Base-by-base conservation (phyloP, 2,888 invertebrate genomes). In the Sinohyriopsis cumingii region DNA sequence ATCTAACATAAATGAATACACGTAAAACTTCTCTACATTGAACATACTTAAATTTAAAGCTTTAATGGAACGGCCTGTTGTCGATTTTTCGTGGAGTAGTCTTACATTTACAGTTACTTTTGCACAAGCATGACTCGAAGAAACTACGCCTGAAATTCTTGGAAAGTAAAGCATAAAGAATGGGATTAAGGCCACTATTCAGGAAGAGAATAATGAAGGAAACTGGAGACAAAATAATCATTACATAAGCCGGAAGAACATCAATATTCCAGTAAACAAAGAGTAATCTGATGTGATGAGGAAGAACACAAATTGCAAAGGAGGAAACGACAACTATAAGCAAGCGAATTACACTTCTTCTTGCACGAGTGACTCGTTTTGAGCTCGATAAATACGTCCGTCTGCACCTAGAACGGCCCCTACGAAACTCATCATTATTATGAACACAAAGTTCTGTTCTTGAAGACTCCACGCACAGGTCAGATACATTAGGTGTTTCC, bases 161-260 rank as follows among this genome's bases (percentile, higher is more conserved):
- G 4, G 93, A 94, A 67, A 97, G 91, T 88, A 97, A 95, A 5
- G 96, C 96, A 90, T 97, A 97, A 15, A 97, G 92, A 66, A 97
- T 91, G 0, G 97, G 97, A 91, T 97, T 97, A 76, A 97, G 93
- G 63, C 94, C 96, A 24, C 96, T 96, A 91, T 97, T 96, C 90
- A 95, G 93, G 89, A 96, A 97, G 60, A 96, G 93, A 81, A 96
- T 93, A 74, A 97, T 93, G 90, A 95, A 96, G 33, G 96, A 95
- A 73, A 95, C 92, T 1, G 96, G 96, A 18, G 96, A 95, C 74
- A 96, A 92, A 24, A 84, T 60, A 33, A 80, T 75, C 7, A 76
- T 69, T 24, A 74, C 67, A 94, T 93, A 62, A 22, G 72, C 73
- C 12, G 75, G 68, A 15, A 73, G 55, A 9, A 66, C 60, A 55